Conservation (phyloP, 1,140 invertebrate species). For the Scaptomyza hsui region DNA sequence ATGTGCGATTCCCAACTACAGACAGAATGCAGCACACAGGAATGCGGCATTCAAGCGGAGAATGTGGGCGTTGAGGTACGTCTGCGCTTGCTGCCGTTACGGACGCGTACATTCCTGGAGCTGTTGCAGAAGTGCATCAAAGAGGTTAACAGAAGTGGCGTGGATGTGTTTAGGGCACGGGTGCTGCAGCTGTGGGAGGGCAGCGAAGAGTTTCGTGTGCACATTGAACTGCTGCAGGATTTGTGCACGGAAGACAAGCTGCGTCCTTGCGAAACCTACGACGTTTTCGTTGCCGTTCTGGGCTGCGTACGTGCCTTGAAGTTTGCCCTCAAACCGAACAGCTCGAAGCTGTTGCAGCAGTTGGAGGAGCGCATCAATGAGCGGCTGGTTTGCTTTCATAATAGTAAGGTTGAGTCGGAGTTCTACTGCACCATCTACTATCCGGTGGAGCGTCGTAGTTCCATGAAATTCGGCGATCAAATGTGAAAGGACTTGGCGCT, state of each 20-base stretch:
- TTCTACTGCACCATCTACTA: conserved; percentile 74
- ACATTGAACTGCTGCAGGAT: conserved; percentile 62
- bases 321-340: conserved; percentile 47
- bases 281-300: conserved; percentile 63
- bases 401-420: conserved; percentile 64
- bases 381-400: conserved; percentile 60
- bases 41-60: conserved; percentile 53
- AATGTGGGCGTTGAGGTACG: conserved; percentile 57
- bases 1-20: conserved; percentile 33
- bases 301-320: conserved; percentile 57
- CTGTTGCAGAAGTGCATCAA: conserved; percentile 37
- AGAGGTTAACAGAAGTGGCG: conserved; percentile 15
- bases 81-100: conserved; percentile 44
- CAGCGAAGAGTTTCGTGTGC: conserved; percentile 57
- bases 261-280: conserved; percentile 44
- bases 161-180: conserved; percentile 35
- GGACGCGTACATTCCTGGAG: conserved; percentile 51
- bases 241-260: conserved; percentile 39
- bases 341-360: conserved; percentile 50
- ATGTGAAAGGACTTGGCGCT: not conserved
- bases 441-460: conserved; percentile 61
- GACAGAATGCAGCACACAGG: conserved; percentile 14
- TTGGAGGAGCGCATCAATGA: conserved; percentile 63
- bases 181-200: conserved; percentile 60
- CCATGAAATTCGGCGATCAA: conserved; percentile 11